Conservation (phyloP, 1,140 invertebrate species). For the Drosophila orena region DNA sequence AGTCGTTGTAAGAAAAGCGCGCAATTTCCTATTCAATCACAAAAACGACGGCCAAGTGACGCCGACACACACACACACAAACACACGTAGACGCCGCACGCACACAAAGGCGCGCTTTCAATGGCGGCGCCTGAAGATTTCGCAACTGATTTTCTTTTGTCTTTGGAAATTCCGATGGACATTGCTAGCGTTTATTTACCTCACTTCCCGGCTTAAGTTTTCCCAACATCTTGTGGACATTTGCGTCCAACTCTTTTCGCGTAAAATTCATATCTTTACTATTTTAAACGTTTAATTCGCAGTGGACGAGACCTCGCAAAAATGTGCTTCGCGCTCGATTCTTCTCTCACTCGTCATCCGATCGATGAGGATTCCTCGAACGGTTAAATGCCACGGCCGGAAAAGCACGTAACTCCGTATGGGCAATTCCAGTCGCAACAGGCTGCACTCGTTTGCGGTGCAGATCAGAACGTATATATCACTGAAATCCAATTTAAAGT, state of each 20-base stretch:
- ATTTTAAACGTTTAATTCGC: slow-evolving; percentile 4
- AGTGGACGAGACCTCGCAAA: slow-evolving; percentile 15
- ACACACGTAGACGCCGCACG: slow-evolving; percentile 13
- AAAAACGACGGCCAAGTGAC: slow-evolving; percentile 37
- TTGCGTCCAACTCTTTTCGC: slow-evolving; percentile 64
- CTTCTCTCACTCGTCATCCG: slow-evolving; percentile 19
- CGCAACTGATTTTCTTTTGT: slow-evolving; percentile 50
- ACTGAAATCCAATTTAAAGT: slow-evolving; percentile 7
- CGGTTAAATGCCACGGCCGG: not conserved
- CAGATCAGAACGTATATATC: slow-evolving; percentile 26
- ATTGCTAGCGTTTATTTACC: slow-evolving; percentile 25
- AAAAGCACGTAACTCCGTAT: not conserved
- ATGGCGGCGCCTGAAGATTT: slow-evolving; percentile 62
- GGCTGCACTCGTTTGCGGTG: not conserved
- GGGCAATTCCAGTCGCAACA: not conserved
- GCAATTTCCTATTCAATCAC: slow-evolving; percentile 29
- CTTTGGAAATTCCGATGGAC: slow-evolving; percentile 39
- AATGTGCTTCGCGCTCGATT: slow-evolving; percentile 45
- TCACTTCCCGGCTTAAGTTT: slow-evolving; percentile 55
- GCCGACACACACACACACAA: slow-evolving; percentile 25
- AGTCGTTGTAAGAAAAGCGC: slow-evolving; percentile 27
- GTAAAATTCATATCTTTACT: slow-evolving; percentile 37
- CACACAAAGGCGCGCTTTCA: slow-evolving; percentile 26
- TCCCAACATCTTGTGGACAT: slow-evolving; percentile 55
- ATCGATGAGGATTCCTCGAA: slow-evolving; percentile 9